Percentiles rank a stretch among this genome's conserved stretches.
Evolutionary conservation across 2,888 invertebrate genomes (phyloP).

Genomic region (Platypus cylindrus): DNA sequence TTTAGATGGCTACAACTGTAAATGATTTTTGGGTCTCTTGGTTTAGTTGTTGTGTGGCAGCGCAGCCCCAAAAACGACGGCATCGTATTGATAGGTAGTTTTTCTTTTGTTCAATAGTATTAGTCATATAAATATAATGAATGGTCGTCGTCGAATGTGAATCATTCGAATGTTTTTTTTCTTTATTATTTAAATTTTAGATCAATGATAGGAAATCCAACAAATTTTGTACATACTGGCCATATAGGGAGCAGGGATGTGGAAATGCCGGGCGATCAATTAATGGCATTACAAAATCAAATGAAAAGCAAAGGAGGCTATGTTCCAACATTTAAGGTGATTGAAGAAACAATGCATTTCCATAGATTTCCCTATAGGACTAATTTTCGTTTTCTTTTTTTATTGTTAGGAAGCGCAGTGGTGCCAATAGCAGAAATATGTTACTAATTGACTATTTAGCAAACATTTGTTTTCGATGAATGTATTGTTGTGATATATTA

Average conservation of each 20-base stretch:
- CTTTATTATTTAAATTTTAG: slow-evolving; percentile 37
- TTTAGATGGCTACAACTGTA: slow-evolving; percentile 40
- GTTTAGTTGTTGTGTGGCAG: slow-evolving; percentile 83
- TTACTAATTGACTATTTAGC: too few relatives aligned
- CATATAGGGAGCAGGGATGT: slow-evolving; percentile 86
- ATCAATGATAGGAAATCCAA: slow-evolving; percentile 92
- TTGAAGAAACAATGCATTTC: not conserved
- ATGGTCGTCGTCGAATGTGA: not conserved
- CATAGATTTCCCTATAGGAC: not conserved
- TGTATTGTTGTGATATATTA: too few relatives aligned
- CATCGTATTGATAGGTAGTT: slow-evolving; percentile 56
- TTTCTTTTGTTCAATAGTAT: not conserved
- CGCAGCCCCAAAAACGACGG: slow-evolving; percentile 64
- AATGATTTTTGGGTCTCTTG: slow-evolving; percentile 80
- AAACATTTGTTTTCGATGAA: too few relatives aligned
- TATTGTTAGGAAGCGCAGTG: slow-evolving; percentile 19
- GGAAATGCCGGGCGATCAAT: slow-evolving; percentile 67
- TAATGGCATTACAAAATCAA: slow-evolving; percentile 81
- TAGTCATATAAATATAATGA: not conserved
- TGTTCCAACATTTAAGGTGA: slow-evolving; percentile 41
- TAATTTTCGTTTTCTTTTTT: not conserved
- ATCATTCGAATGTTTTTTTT: slow-evolving; percentile 2
- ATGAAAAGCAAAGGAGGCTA: slow-evolving; percentile 96
- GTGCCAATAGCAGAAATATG: slow-evolving; percentile 15
- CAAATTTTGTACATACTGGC: slow-evolving; percentile 90